These are phyloP conservation scores for Arenaria interpres DNA, from an alignment of 2,113 vertebrate species.

Conservation along the genomic window DNA sequence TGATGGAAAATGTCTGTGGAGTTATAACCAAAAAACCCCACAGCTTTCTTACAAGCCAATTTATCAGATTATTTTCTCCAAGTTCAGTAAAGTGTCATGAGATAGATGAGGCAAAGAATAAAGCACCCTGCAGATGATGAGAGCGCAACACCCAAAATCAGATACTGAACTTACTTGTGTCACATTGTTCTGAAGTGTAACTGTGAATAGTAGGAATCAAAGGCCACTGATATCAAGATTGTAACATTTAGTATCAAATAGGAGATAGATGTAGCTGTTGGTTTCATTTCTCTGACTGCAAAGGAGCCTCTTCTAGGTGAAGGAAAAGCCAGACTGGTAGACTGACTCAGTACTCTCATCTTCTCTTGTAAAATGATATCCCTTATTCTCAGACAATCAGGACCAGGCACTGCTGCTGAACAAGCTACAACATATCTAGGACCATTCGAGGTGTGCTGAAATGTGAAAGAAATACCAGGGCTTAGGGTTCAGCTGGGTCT, in stretches of 20 bases:
- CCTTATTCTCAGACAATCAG: not conserved
- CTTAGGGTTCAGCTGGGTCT: not conserved
- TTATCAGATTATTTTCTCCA: not conserved
- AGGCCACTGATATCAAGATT: not conserved
- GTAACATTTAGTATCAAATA: not conserved
- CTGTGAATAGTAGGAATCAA: not conserved
- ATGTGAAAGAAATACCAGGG: not conserved
- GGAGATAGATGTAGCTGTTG: not conserved
- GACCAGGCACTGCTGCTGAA: not conserved
- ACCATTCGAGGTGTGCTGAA: not conserved
- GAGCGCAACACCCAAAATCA: not conserved
- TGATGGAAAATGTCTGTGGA: not conserved
- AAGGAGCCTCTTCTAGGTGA: not conserved
- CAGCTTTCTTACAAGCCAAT: not conserved
- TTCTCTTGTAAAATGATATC: not conserved
- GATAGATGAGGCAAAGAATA: not conserved
- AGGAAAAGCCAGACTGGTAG: not conserved
- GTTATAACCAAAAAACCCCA: not conserved
- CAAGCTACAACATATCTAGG: not conserved
- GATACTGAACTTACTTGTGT: not conserved
- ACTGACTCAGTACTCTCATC: not conserved
- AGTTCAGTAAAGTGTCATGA: not conserved
- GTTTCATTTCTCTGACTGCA: not conserved
- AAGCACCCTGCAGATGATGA: not conserved
- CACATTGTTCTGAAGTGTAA: not conserved